These are phyloP conservation scores for Drosophila rubida DNA, from an alignment of 2,888 invertebrate species.

Conservation along the genomic window DNA sequence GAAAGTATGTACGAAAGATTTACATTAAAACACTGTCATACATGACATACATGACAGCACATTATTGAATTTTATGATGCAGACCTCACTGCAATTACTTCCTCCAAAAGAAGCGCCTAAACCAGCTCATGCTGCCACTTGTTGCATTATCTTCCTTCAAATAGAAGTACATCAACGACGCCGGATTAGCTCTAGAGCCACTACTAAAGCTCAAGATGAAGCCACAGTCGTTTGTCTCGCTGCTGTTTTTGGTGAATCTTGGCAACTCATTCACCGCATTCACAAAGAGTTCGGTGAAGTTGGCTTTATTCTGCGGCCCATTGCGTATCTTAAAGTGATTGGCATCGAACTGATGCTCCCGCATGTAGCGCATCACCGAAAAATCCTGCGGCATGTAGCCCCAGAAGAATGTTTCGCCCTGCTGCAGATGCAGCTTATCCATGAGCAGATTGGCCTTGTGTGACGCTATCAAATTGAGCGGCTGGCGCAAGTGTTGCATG, in stretches of 20 bases:
- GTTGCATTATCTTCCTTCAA: slow-evolving; percentile 22
- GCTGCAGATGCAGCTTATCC: neutral
- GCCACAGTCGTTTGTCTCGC: slow-evolving; percentile 14
- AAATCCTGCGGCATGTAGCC: slow-evolving; percentile 56
- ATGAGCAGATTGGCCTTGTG: slow-evolving; percentile 9
- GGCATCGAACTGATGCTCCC: slow-evolving; percentile 3
- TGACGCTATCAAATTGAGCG: slow-evolving; percentile 36
- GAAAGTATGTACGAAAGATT: neutral
- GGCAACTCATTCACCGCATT: slow-evolving; percentile 11
- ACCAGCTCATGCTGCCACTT: slow-evolving; percentile 14
- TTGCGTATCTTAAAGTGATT: slow-evolving; percentile 28
- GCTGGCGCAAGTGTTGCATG: slow-evolving; percentile 48
- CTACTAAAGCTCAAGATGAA: slow-evolving; percentile 43
- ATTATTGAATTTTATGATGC: neutral
- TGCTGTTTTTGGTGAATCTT: neutral
- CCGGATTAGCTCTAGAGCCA: neutral
- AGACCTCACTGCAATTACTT: neutral
- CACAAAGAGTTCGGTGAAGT: slow-evolving; percentile 32
- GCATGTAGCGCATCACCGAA: slow-evolving; percentile 23
- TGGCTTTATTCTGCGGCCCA: neutral
- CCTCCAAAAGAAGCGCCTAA: slow-evolving; percentile 33
- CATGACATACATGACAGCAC: neutral
- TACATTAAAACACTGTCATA: neutral
- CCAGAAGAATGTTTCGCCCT: slow-evolving; percentile 60
- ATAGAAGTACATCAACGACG: slow-evolving; percentile 30